These are phyloP conservation scores for Embidobia sp. DNA, from an alignment of 2,888 invertebrate genomes.

Conservation along the genomic window DNA sequence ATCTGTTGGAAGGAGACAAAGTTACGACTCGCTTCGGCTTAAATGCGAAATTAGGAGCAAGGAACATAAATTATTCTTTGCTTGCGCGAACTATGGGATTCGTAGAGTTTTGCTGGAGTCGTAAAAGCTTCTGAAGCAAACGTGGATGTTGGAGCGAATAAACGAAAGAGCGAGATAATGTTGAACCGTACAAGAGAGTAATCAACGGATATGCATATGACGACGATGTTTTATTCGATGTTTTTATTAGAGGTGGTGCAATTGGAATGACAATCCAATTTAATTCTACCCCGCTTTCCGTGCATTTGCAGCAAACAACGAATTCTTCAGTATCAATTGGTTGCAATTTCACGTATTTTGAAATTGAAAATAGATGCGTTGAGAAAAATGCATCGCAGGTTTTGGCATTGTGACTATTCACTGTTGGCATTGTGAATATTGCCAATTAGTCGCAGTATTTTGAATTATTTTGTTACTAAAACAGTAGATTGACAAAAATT, in stretches of 20 bases:
- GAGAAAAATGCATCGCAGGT: constrained; percentile 21
- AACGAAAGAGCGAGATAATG: constrained; percentile 36
- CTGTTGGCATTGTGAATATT: not conserved
- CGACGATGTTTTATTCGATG: constrained; percentile 61
- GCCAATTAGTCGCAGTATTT: constrained; percentile 1
- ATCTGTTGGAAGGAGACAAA: not conserved
- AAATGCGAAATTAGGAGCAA: constrained; percentile 21
- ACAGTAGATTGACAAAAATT: too few relatives aligned
- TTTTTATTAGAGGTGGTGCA: constrained; percentile 67
- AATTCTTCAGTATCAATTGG: constrained; percentile 35
- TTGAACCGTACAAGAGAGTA: constrained; percentile 59
- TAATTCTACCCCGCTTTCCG: constrained; percentile 23
- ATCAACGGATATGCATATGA: constrained; percentile 71
- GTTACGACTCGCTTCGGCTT: not conserved
- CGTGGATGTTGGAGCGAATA: constrained; percentile 9
- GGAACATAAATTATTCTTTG: constrained; percentile 8
- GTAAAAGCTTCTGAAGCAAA: constrained; percentile 14
- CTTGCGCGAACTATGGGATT: constrained; percentile 27
- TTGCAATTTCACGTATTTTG: constrained; percentile 30
- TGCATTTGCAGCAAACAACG: constrained; percentile 30
- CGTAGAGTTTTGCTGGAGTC: constrained; percentile 1
- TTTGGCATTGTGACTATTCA: too few relatives aligned
- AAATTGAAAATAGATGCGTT: constrained; percentile 28
- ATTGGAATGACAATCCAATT: constrained; percentile 64
- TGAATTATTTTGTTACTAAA: too few relatives aligned